Evolutionary conservation across 2,797 vertebrate species (phyloP).

Genomic region (Poecile montanus): DNA sequence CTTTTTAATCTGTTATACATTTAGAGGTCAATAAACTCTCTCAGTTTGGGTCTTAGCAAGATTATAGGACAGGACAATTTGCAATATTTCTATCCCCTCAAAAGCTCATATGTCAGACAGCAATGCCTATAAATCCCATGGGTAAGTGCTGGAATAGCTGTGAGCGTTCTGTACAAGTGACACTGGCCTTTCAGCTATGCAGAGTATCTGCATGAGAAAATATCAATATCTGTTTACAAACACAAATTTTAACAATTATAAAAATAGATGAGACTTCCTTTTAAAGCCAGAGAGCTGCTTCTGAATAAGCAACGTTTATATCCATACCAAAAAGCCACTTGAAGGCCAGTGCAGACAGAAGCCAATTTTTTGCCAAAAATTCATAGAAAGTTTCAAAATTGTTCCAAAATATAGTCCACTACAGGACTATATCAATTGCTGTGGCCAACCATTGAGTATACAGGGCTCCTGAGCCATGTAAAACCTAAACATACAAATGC

Average conservation of each 20-base stretch:
- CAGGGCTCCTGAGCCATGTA: neutral
- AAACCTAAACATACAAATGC: neutral
- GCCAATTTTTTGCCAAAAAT: neutral
- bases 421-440: neutral
- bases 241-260: neutral
- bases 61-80: neutral
- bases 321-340: neutral
- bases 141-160: neutral
- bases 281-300: neutral
- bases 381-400: neutral
- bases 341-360: neutral
- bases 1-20: slow-evolving; percentile 10
- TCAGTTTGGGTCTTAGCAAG: neutral
- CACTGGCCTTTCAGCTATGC: neutral
- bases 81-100: neutral
- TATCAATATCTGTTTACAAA: neutral
- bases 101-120: neutral
- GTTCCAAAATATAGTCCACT: neutral
- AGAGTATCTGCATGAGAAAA: neutral
- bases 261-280: neutral
- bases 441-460: neutral
- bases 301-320: neutral
- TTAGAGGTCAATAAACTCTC: slow-evolving; percentile 13
- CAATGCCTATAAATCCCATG: neutral
- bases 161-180: neutral